Conservation (phyloP, 2,113 vertebrate species). For the Sceloporus tristichus region DNA sequence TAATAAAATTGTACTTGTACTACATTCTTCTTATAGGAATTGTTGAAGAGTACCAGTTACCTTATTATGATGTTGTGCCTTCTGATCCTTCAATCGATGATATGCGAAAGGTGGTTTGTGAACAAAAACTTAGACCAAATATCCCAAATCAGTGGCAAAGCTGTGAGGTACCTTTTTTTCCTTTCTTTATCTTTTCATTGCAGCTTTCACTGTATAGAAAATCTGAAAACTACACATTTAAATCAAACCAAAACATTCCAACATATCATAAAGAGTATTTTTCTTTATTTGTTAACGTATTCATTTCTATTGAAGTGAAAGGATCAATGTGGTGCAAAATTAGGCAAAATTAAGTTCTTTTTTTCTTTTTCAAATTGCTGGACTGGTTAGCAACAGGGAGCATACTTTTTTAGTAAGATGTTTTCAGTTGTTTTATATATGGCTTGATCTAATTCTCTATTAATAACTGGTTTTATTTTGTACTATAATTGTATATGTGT, state of each 20-base stretch:
- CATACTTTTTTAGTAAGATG: no score
- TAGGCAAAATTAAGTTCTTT: neutral
- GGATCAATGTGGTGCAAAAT: neutral
- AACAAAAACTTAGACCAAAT: constrained; percentile 93
- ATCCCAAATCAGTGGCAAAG: constrained; percentile 99
- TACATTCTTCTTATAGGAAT: constrained; percentile 77
- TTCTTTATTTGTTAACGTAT: neutral
- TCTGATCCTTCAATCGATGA: constrained; percentile 96
- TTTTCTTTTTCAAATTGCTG: neutral
- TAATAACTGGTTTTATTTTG: no score
- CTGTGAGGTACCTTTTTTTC: constrained; percentile 88
- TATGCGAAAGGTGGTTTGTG: constrained; percentile 94
- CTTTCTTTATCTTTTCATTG: neutral
- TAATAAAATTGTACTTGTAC: neutral
- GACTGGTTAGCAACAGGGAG: no score
- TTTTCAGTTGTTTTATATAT: no score
- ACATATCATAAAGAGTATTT: no score
- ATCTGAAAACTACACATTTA: neutral
- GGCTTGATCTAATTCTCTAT: no score
- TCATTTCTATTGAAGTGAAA: neutral
- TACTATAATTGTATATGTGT: no score
- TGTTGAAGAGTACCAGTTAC: constrained; percentile 95
- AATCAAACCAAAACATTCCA: neutral
- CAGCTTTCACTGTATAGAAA: neutral
- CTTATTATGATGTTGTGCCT: constrained; percentile 97